Conservation (phyloP, 2,113 vertebrate species). For the Chunga burmeisteri region DNA sequence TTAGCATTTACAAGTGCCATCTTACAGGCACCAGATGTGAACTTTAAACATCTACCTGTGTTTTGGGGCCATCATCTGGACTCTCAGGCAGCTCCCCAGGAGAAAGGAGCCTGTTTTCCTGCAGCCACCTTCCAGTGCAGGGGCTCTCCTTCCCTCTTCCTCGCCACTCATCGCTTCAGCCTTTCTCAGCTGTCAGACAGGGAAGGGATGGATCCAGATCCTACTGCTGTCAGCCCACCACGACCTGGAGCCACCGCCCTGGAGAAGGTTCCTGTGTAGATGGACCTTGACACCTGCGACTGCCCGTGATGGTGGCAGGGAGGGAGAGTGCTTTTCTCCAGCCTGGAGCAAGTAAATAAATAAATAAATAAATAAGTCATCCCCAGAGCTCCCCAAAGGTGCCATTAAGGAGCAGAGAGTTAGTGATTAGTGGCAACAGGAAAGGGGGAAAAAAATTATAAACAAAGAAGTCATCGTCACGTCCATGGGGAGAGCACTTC, state of each 20-base stretch:
- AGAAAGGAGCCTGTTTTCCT: not conserved
- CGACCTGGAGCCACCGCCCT: not conserved
- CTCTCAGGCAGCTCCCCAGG: not conserved
- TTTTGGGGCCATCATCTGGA: not conserved
- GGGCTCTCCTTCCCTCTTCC: not conserved
- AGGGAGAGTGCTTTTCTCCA: not conserved
- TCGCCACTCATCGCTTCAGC: fast-evolving
- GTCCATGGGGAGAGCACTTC: slow-evolving; percentile 53
- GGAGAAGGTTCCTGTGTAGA: not conserved
- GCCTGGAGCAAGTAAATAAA: slow-evolving; percentile 10
- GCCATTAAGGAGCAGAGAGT: slow-evolving; percentile 50
- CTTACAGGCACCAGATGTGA: not conserved
- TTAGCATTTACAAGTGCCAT: not conserved
- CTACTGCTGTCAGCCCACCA: too few relatives aligned
- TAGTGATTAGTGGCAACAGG: slow-evolving; percentile 62
- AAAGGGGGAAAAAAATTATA: slow-evolving; percentile 36
- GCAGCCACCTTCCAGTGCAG: not conserved
- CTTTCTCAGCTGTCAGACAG: not conserved
- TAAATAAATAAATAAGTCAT: slow-evolving; percentile 20
- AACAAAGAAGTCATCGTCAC: slow-evolving; percentile 59
- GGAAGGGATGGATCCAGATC: not conserved
- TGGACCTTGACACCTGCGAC: not conserved
- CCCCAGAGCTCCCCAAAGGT: slow-evolving; percentile 50
- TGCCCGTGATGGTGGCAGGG: fast-evolving
- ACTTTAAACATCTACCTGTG: not conserved